Evolutionary conservation across 2,113 vertebrate species (phyloP), one percentile per base, ranked within the genome.

Genomic region (Halichoeres trimaculatus): DNA sequence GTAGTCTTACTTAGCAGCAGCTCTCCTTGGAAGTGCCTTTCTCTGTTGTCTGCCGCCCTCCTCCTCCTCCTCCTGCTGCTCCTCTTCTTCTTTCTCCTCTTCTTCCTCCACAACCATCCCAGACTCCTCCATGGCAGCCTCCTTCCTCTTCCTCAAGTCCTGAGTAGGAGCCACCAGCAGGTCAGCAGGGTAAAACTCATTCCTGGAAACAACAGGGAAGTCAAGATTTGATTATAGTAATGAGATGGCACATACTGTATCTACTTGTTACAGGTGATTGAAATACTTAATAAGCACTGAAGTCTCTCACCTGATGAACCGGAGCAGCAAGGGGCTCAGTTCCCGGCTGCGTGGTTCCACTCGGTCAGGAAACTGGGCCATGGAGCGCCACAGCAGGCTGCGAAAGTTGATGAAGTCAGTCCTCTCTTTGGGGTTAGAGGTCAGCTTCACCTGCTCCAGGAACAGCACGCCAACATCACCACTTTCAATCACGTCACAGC

Each of bases 331-430:
- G 0, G 98, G 98, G 2, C 93, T 96, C 68, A 99, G 96, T 22
- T 99, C 96, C 41, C 97, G 93, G 0, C 96, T 97, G 8, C 96
- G 94, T 0, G 97, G 95, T 22, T 99, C 98, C 58, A 99, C 95
- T 61, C 96, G 87, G 20, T 98, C 96, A 0, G 98, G 95, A 56
- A 98, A 96, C 78, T 92, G 94, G 30, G 92, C 89, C 94, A 99
- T 95, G 70, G 96, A 93, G 56, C 91, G 94, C 98, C 98, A 99
- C 55, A 99, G 91, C 4, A 98, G 87, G 80, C 94, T 92, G 7
- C 98, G 95, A 79, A 97, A 99, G 92, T 98, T 99, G 38, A 95
- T 93, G 54, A 97, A 96, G 88, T 99, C 97, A 0, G 95, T 93
- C 30, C 97, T 94, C 12, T 97, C 95, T 0, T 30, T 84, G 47